These are phyloP conservation scores for Crotophaga sulcirostris DNA, from an alignment of 2,113 vertebrate species.

Conservation along the genomic window DNA sequence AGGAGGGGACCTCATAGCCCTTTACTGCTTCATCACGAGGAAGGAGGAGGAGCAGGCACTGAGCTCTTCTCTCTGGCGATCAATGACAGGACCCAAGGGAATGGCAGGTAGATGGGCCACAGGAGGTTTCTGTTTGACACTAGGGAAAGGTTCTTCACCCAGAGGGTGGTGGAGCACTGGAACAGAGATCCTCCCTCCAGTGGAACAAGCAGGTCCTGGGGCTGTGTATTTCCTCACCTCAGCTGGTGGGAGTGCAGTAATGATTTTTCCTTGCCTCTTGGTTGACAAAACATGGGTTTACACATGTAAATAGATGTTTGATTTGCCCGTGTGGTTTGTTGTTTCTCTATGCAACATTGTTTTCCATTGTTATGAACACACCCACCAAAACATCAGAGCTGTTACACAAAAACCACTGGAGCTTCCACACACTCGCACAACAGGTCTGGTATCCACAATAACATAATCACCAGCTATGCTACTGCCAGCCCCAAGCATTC, in stretches of 20 bases:
- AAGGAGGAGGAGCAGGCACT: too few relatives aligned
- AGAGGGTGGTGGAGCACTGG: too few relatives aligned
- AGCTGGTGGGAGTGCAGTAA: background rate
- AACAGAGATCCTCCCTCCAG: background rate
- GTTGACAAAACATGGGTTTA: background rate
- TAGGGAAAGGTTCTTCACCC: too few relatives aligned
- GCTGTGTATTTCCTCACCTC: background rate
- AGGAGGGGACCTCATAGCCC: too few relatives aligned
- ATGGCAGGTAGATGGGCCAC: too few relatives aligned
- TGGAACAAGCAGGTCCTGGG: background rate
- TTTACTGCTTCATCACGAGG: too few relatives aligned
- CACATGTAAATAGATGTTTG: background rate
- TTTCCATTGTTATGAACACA: background rate
- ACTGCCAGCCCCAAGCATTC: background rate
- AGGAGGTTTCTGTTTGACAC: too few relatives aligned
- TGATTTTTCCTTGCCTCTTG: background rate
- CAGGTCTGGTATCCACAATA: background rate
- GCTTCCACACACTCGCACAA: rapidly evolving
- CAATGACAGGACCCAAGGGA: too few relatives aligned
- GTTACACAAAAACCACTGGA: background rate
- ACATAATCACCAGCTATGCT: background rate
- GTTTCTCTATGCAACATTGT: background rate
- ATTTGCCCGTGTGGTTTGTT: background rate
- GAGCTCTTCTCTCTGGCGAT: too few relatives aligned
- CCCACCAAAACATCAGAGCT: background rate